Conservation (phyloP, 2,888 invertebrate genomes). For the Hypomecis punctinalis region DNA sequence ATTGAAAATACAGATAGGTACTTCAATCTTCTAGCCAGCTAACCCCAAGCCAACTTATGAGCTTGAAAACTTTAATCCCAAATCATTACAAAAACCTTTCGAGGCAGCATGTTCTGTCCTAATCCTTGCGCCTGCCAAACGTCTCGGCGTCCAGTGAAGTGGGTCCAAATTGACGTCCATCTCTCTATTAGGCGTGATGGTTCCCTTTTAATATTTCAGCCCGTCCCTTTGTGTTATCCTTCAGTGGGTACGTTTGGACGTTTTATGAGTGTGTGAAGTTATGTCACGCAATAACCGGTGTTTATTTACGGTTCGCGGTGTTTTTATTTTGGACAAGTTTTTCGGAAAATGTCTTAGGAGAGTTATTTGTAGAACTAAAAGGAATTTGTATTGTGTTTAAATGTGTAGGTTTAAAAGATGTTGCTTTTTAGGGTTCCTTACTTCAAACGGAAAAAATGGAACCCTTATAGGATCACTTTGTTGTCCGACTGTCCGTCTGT, state of each 20-base stretch:
- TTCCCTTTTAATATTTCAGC: constrained; percentile 63
- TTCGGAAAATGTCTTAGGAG: background rate
- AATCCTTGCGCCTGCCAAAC: constrained; percentile 32
- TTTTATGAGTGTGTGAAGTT: constrained; percentile 27
- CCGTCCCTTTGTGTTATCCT: constrained; percentile 50
- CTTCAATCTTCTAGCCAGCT: too few relatives aligned
- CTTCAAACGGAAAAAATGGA: too few relatives aligned
- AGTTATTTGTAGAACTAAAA: too few relatives aligned
- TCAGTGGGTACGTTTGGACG: constrained; percentile 21
- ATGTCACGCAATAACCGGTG: constrained; percentile 20
- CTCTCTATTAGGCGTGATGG: constrained; percentile 63
- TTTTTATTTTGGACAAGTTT: background rate
- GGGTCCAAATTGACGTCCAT: constrained; percentile 68
- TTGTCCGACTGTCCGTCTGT: too few relatives aligned
- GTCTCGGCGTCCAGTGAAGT: constrained; percentile 55
- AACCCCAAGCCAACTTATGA: background rate
- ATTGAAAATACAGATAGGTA: too few relatives aligned
- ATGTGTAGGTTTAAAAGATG: too few relatives aligned
- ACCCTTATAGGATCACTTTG: too few relatives aligned
- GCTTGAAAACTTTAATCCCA: background rate
- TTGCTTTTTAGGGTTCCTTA: too few relatives aligned
- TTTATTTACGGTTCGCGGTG: constrained; percentile 3
- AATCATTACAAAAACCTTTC: constrained; percentile 1
- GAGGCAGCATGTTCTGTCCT: background rate
- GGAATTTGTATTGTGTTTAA: too few relatives aligned